A percentile compares a stretch with the other conserved stretches of the same genome.
Conservation (phyloP, 2,888 invertebrate genomes). For the Cepaea hortensis region DNA sequence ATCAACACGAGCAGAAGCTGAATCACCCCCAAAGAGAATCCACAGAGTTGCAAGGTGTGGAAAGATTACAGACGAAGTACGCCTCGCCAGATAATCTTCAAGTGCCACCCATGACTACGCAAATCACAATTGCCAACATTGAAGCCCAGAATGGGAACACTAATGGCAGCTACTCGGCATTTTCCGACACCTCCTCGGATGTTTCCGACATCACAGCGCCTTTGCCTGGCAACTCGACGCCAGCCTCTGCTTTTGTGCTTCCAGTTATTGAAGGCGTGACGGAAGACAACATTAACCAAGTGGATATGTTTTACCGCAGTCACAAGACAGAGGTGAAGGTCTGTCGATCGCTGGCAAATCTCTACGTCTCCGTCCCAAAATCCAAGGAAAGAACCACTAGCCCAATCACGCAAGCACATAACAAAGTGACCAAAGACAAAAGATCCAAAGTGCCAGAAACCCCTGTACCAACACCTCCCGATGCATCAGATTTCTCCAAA, state of each 20-base stretch:
- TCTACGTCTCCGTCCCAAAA: conserved; percentile 74
- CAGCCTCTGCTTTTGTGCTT: conserved; percentile 25
- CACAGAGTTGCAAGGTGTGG: conserved; percentile 59
- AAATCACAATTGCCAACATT: conserved; percentile 14
- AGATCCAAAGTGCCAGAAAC: not conserved
- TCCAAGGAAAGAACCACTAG: conserved; percentile 25
- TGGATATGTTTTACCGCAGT: conserved; percentile 79
- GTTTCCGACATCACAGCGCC: conserved; percentile 55
- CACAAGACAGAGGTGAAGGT: conserved; percentile 88
- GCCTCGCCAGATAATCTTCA: conserved; percentile 67
- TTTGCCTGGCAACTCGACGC: conserved; percentile 17
- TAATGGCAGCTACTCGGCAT: conserved; percentile 46
- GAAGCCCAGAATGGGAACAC: not conserved
- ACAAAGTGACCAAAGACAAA: conserved; percentile 24
- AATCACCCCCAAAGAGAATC: not conserved
- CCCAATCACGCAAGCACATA: not conserved
- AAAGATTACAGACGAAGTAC: conserved; percentile 70
- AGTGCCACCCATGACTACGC: not conserved
- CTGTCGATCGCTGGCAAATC: conserved; percentile 83
- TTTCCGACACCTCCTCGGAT: conserved; percentile 57
- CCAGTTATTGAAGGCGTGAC: conserved; percentile 65
- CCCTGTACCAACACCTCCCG: not conserved
- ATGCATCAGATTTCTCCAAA: conserved; percentile 35
- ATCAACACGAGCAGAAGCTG: not conserved
- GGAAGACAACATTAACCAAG: conserved; percentile 72